Evolutionary conservation across 37 sponge, comb jelly and placozoan genomes (phyloP), one percentile per base, ranked within the genome.

Genomic region (Halisarca cf. caerulea): DNA sequence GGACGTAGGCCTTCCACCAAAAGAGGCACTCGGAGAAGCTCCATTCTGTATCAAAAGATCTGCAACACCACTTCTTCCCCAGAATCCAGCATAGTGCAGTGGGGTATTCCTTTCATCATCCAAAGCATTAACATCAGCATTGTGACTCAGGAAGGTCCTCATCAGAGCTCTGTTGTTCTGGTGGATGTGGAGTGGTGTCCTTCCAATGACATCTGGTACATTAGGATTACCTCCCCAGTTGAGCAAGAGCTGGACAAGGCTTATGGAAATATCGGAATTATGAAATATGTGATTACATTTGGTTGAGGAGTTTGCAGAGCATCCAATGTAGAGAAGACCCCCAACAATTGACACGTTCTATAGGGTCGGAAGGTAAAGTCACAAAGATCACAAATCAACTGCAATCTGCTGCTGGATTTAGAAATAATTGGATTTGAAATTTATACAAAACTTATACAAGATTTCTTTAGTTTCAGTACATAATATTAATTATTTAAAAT

Each of bases 151-250:
- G 3, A 74, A 23, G 15, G 32, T 37, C 7, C 38, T n/a, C 30
- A 74, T 74, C 23, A 36, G 11, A 17, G 6, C 77, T 25, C 24
- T 33, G 45, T 74, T 41, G 23, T 74, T 43, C 77, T 74, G 37
- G 32, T 33, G 37, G 37, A 74, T 39, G 43, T 74, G 77, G 37
- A 74, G 45, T 40, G 77, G 77, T 5, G 77, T 44, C 77, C 77
- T 36, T 74, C 36, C 36, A 40, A 37, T 74, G 44, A 17, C 45
- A 43, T 74, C 77, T 1, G 38, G 44, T n/a, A 42, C 18, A 43
- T 83, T 47, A 0, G 84, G 84, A 58, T 83, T 60, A 9, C 70
- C 84, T n/a, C 57, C 57, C 71, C 74, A 71, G n/a, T 43, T 47
- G 9, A 83, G 72, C 57, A 83, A 58, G 17, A 70, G 30, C 37